Conservation (phyloP, 2,113 vertebrate species). For the Redunca redunca region DNA sequence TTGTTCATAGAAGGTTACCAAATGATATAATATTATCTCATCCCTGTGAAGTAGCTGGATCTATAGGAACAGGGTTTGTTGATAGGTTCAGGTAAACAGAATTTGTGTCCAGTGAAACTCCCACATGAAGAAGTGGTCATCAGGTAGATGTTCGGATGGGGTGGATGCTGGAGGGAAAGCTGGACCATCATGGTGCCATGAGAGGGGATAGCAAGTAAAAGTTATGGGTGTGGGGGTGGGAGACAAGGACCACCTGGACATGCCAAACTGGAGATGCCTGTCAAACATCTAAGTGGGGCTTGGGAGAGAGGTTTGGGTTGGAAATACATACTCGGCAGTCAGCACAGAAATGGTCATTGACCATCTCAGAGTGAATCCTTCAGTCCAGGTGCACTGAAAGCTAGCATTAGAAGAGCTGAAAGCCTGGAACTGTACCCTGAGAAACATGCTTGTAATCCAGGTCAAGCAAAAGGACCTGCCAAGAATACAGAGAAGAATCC, state of each 20-base stretch:
- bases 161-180: background rate
- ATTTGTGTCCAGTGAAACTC: background rate
- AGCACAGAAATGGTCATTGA: background rate
- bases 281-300: background rate
- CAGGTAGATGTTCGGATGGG: background rate
- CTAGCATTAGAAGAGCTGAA: background rate
- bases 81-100: background rate
- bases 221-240: accelerated
- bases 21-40: background rate
- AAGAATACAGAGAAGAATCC: background rate
- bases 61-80: background rate
- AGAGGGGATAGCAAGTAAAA: background rate
- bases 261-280: background rate
- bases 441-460: background rate
- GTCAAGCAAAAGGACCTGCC: background rate
- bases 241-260: background rate
- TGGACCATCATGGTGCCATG: background rate
- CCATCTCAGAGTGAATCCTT: background rate
- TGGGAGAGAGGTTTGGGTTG: background rate
- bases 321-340: background rate
- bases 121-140: background rate
- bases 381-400: background rate
- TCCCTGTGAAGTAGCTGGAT: background rate
- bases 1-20: background rate
- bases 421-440: background rate